phyloP scores from a whole-genome alignment of 2,113 vertebrate genomes.

The Triplophysa dalaica region DNA sequence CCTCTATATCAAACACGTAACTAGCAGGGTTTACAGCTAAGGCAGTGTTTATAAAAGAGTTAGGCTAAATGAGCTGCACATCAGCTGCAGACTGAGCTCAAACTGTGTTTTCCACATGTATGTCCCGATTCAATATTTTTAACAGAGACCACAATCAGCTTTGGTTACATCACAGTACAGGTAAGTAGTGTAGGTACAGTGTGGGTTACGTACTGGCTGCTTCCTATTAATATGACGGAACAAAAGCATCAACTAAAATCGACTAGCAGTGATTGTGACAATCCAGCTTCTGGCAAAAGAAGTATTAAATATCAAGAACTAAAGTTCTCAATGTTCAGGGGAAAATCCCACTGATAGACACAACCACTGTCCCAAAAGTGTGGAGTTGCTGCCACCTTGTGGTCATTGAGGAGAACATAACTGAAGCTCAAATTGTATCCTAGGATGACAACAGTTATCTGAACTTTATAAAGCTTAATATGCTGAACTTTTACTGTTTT shows the following conservation, averaged over 20 bases:
- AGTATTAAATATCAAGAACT: neutral
- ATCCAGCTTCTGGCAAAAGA: slow-evolving; percentile 12
- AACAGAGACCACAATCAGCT: slow-evolving; percentile 2
- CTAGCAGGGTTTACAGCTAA: neutral
- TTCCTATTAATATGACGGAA: slow-evolving; percentile 10
- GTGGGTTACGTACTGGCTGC: slow-evolving; percentile 16
- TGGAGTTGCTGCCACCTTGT: slow-evolving; percentile 59
- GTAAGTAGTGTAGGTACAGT: no score
- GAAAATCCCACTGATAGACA: neutral
- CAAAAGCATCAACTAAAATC: neutral
- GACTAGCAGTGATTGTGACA: neutral
- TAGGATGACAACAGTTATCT: no score
- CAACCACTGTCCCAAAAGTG: slow-evolving; percentile 6
- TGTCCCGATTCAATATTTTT: slow-evolving; percentile 20
- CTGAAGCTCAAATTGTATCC: neutral
- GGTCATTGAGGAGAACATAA: slow-evolving; percentile 42
- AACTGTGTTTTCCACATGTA: neutral
- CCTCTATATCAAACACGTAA: slow-evolving; percentile 13
- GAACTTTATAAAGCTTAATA: no score
- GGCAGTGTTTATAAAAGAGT: neutral
- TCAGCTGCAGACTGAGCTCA: no score
- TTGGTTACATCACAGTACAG: neutral
- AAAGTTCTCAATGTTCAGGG: slow-evolving; percentile 10
- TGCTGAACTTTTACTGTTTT: no score
- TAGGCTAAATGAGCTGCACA: neutral